Percentiles rank a stretch among this genome's conserved stretches.
Evolutionary conservation across 2,797 vertebrate species (phyloP).

Genomic region (Enteromius unitaeniatus): DNA sequence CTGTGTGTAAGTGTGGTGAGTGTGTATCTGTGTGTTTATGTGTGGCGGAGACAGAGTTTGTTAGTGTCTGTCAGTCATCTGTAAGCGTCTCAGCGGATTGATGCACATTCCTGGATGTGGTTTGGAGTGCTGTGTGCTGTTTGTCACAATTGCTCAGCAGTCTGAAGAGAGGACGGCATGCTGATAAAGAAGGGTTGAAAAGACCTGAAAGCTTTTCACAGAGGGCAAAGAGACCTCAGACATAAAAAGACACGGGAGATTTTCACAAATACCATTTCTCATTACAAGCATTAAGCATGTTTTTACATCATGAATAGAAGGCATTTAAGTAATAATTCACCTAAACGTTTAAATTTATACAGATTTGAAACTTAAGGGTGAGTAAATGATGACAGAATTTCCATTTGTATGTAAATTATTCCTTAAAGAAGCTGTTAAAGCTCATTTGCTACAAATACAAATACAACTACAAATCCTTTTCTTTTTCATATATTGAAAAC

Average conservation of each 20-base stretch:
- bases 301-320: not conserved
- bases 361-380: too few relatives aligned
- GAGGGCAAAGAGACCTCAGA: constrained; percentile 21
- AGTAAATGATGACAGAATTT: too few relatives aligned
- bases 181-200: constrained; percentile 13
- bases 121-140: constrained; percentile 3
- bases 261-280: not conserved
- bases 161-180: not conserved
- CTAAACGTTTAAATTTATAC: not conserved
- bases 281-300: not conserved
- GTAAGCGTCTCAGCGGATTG: constrained; percentile 18
- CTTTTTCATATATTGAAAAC: not conserved
- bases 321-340: not conserved
- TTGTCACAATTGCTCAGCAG: not conserved
- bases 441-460: not conserved
- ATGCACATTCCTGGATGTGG: constrained; percentile 43
- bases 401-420: too few relatives aligned
- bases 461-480: not conserved
- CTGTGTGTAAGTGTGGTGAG: constrained; percentile 11
- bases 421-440: not conserved
- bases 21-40: constrained; percentile 44
- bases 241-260: not conserved
- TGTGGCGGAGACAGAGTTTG: constrained; percentile 34
- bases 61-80: constrained; percentile 39
- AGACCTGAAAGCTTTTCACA: constrained; percentile 14